Percentiles rank a stretch among this genome's conserved stretches.
Conservation (phyloP, 2,797 vertebrate genomes). For the Lithobates pipiens region DNA sequence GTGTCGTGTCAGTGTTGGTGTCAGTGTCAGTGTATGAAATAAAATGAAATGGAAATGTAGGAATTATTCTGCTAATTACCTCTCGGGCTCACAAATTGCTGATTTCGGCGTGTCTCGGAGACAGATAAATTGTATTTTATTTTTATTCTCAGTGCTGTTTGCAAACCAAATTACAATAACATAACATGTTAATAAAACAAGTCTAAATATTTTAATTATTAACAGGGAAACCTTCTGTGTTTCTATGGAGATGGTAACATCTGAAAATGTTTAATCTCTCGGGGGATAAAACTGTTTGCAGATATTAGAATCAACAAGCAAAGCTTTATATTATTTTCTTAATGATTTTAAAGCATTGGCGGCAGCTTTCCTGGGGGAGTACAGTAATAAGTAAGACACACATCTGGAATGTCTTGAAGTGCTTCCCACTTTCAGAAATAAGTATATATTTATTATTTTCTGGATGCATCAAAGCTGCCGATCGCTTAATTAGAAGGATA, state of each 20-base stretch:
- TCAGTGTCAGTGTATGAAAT: not conserved
- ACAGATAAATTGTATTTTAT: not conserved
- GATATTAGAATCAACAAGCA: constrained; percentile 43
- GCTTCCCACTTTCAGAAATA: not conserved
- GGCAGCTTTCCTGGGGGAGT: not conserved
- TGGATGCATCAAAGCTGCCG: not conserved
- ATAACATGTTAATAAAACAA: constrained; percentile 51
- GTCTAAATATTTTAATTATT: constrained; percentile 57
- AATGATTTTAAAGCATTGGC: constrained; percentile 6
- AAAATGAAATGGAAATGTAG: not conserved
- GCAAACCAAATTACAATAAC: constrained; percentile 18
- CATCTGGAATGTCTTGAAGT: not conserved
- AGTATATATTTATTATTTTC: not conserved
- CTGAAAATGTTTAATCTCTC: constrained; percentile 42
- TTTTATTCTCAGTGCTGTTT: not conserved
- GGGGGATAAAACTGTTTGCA: constrained; percentile 42
- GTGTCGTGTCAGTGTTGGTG: too few relatives aligned
- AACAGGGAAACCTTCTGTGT: constrained; percentile 38
- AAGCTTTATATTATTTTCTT: constrained; percentile 16
- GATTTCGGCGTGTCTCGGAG: not conserved
- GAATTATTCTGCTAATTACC: not conserved
- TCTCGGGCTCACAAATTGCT: not conserved
- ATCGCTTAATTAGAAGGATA: not conserved
- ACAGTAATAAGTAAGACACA: not conserved
- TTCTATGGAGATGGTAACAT: constrained; percentile 37